Percentiles rank a stretch among this genome's conserved stretches.
These are phyloP conservation scores for Philopotamus ludificatus DNA, from an alignment of 1,140 invertebrate genomes.

Conservation along the genomic window DNA sequence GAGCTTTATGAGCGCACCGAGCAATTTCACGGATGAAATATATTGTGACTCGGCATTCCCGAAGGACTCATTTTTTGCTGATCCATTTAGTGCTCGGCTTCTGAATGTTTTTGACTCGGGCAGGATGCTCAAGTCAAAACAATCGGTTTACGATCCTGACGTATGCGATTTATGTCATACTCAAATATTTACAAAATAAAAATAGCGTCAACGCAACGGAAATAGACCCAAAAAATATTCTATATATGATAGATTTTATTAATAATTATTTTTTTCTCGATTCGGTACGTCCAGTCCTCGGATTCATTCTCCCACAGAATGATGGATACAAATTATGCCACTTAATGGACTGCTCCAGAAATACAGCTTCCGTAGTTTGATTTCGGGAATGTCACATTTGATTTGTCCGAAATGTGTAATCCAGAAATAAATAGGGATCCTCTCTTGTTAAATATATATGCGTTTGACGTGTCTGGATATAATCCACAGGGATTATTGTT, in stretches of 20 bases:
- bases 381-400: slow-evolving; percentile 24
- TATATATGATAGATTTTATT: too few species aligned
- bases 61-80: slow-evolving; percentile 13
- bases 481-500: slow-evolving; percentile 12
- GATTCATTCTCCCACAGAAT: not conserved
- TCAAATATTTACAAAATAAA: not conserved
- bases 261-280: too few species aligned
- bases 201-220: too few species aligned
- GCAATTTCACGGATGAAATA: slow-evolving; percentile 3
- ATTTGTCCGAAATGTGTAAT: slow-evolving; percentile 22
- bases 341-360: not conserved
- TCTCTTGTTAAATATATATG: not conserved
- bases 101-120: slow-evolving; percentile 21
- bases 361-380: slow-evolving; percentile 24
- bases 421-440: slow-evolving; percentile 24
- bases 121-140: slow-evolving; percentile 26
- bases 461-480: slow-evolving; percentile 11
- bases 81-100: not conserved
- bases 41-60: slow-evolving; percentile 2
- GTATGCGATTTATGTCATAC: slow-evolving; percentile 17
- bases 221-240: too few species aligned
- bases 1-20: not conserved
- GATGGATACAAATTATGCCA: too few species aligned
- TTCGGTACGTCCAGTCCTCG: not conserved
- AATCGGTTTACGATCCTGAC: slow-evolving; percentile 18